Evolutionary conservation across 2,113 vertebrate species (phyloP), one percentile per base, ranked within the genome.

Genomic region (Carettochelys insculpta): DNA sequence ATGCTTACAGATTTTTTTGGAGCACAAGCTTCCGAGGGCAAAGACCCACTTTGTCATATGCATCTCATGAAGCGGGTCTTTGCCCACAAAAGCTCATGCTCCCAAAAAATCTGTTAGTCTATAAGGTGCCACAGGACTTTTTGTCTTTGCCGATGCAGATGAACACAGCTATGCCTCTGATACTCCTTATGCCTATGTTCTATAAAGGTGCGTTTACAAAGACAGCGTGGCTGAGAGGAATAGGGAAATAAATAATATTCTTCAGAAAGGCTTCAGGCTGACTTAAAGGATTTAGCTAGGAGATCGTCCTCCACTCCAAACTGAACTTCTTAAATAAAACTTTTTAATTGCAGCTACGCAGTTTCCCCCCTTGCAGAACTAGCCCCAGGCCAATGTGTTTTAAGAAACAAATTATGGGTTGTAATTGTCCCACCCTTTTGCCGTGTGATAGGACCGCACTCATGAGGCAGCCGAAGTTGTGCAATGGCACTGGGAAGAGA

Each of bases 161-260:
- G n/a, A n/a, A n/a, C n/a, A n/a, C n/a, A n/a, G n/a, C n/a, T n/a
- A n/a, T n/a, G n/a, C n/a, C n/a, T n/a, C n/a, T n/a, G n/a, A n/a
- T n/a, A n/a, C n/a, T n/a, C n/a, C n/a, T 77, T 95, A 80, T 80
- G 93, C 92, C 95, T 92, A 83, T 89, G 20, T 50, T 52, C 52
- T 94, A 94, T 92, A 94, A 95, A 96, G 88, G 95, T 94, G 92
- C 90, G 87, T 94, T 95, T 97, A 91, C 82, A 92, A 94, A 93
- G 92, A 89, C 87, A 95, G 77, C 89, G 94, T 94, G 94, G 94
- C 94, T 92, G 90, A 94, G 89, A 79, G 90, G 94, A 68, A 92
- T 95, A 50, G 94, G 76, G 87, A 95, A 92, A 95, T 95, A 92
- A 95, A 96, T 96, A 95, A 95, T 94, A 87, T 88, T 65, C 71